These are phyloP conservation scores for Myxocyprinus asiaticus DNA, from an alignment of 2,113 vertebrate species.

Conservation along the genomic window DNA sequence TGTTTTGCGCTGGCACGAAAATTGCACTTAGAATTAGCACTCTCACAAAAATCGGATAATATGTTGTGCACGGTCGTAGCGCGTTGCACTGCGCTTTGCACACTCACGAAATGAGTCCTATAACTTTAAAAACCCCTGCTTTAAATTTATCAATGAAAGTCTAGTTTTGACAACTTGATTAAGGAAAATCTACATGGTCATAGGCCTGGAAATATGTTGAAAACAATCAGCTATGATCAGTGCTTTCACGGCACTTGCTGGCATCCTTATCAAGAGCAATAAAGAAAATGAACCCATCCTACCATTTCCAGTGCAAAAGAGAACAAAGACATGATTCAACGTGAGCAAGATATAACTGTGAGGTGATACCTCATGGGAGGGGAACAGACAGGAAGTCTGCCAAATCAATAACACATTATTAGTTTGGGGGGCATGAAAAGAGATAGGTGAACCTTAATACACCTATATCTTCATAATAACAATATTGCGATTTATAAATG, in stretches of 20 bases:
- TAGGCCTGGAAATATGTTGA: too few relatives aligned
- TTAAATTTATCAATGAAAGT: conserved; percentile 19
- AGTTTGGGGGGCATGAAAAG: conserved; percentile 67
- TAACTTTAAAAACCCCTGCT: neutral
- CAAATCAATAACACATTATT: conserved; percentile 78
- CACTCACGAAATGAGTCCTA: neutral
- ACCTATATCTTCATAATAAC: conserved; percentile 79
- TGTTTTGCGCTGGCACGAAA: too few relatives aligned
- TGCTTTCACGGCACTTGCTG: neutral
- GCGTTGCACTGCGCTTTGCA: too few relatives aligned
- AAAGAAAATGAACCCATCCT: conserved; percentile 31
- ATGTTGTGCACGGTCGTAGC: too few relatives aligned
- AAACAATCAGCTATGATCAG: neutral
- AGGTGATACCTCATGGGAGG: conserved; percentile 28
- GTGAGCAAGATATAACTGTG: conserved; percentile 36
- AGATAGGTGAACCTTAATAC: conserved; percentile 76
- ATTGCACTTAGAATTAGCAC: too few relatives aligned
- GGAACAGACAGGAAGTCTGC: conserved; percentile 38
- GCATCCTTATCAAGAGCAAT: conserved; percentile 11
- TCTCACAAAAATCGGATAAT: too few relatives aligned
- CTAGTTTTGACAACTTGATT: conserved; percentile 24
- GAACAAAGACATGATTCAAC: conserved; percentile 33
- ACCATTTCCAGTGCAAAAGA: conserved; percentile 13
- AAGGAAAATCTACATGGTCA: neutral
- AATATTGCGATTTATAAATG: conserved; percentile 79